Percentiles rank a stretch among this genome's conserved stretches.
These are phyloP conservation scores for Asbolus verrucosus DNA, from an alignment of 1,140 invertebrate species.

Conservation along the genomic window DNA sequence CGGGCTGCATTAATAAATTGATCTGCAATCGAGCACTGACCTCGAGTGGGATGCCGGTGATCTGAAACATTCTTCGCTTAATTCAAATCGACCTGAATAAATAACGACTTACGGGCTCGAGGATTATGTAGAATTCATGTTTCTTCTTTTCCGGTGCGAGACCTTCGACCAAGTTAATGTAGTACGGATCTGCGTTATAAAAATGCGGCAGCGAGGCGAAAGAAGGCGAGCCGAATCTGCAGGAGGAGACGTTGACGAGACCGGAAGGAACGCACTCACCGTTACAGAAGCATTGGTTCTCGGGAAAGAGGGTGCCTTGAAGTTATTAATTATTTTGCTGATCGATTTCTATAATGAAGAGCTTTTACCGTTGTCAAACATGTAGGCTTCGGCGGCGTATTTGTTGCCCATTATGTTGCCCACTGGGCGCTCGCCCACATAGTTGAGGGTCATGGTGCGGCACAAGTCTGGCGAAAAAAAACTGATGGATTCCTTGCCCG, in stretches of 20 bases:
- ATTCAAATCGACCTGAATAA: constrained; percentile 58
- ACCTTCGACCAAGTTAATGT: constrained; percentile 69
- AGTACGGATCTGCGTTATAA: constrained; percentile 70
- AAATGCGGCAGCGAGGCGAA: constrained; percentile 82
- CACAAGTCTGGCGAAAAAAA: constrained; percentile 79
- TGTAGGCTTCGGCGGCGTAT: constrained; percentile 66
- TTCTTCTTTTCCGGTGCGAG: constrained; percentile 70
- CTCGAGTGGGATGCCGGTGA: constrained; percentile 78
- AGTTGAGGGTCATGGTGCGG: constrained; percentile 65
- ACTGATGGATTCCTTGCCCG: constrained; percentile 68
- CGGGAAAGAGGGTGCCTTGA: constrained; percentile 68
- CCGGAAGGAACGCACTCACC: constrained; percentile 79
- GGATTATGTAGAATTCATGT: constrained; percentile 71
- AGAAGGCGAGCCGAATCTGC: constrained; percentile 73
- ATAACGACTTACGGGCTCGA: constrained; percentile 75
- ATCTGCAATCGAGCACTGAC: constrained; percentile 82
- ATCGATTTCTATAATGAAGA: too few species aligned
- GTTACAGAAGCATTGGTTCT: constrained; percentile 79
- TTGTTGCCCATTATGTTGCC: constrained; percentile 69
- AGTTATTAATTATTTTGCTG: too few species aligned
- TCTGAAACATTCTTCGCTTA: constrained; percentile 66
- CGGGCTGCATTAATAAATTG: constrained; percentile 78
- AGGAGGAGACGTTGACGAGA: constrained; percentile 70
- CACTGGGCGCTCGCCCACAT: constrained; percentile 54
- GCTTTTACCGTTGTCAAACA: constrained; percentile 74